These are phyloP conservation scores for Phthorimaea operculella DNA, from an alignment of 1,140 invertebrate genomes.

Conservation along the genomic window DNA sequence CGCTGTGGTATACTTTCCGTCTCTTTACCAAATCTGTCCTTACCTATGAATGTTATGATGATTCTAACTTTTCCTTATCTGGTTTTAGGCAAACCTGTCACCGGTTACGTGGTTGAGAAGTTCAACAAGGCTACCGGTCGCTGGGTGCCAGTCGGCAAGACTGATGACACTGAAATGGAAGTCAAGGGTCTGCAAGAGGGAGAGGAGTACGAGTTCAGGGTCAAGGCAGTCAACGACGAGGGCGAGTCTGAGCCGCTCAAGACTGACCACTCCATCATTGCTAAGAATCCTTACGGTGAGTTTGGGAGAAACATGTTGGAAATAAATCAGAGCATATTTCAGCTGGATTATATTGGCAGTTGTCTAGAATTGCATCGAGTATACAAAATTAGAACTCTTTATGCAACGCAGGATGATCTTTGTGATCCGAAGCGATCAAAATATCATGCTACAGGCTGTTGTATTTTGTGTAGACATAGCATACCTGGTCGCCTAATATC, in stretches of 20 bases:
- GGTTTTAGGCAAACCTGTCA: conserved; percentile 79
- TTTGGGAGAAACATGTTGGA: not conserved
- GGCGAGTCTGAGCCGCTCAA: conserved; percentile 96
- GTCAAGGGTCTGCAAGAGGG: conserved; percentile 92
- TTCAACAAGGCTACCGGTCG: conserved; percentile 92
- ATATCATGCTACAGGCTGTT: too few relatives aligned
- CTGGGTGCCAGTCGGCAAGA: conserved; percentile 92
- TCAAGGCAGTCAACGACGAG: conserved; percentile 98
- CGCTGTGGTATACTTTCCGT: too few relatives aligned
- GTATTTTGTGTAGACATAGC: too few relatives aligned
- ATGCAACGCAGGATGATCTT: too few relatives aligned
- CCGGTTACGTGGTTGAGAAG: conserved; percentile 97
- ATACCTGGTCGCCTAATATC: too few relatives aligned
- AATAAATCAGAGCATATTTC: not conserved
- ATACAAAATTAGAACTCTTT: not conserved
- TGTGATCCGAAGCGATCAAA: too few relatives aligned
- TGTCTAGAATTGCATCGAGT: not conserved
- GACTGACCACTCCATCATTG: conserved; percentile 84
- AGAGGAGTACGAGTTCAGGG: conserved; percentile 96
- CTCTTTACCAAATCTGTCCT: too few relatives aligned
- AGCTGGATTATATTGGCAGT: not conserved
- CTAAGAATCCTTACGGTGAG: conserved; percentile 95
- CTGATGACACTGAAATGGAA: conserved; percentile 88
- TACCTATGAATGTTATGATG: too few relatives aligned
- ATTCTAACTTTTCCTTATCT: too few relatives aligned